Base-by-base conservation (phyloP, 2,113 vertebrate species). In the Daboia siamensis region DNA sequence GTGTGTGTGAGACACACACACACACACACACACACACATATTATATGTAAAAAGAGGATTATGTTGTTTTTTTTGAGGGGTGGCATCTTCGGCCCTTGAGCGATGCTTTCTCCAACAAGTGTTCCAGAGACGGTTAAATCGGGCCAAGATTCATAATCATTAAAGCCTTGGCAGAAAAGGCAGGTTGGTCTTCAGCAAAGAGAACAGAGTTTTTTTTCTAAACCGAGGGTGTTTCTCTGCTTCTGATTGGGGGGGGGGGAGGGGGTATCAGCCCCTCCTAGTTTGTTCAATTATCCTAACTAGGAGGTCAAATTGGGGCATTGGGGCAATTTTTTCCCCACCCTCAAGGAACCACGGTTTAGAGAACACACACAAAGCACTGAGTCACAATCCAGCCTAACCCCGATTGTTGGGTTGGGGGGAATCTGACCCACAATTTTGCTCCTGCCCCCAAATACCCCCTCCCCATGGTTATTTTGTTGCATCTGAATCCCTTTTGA, bases 11-110 rank as follows among this genome's bases (percentile, higher is more conserved):
- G n/a, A n/a, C n/a, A n/a, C n/a, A n/a, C n/a, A n/a, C n/a, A n/a
- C n/a, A n/a, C n/a, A n/a, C n/a, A n/a, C n/a, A n/a, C n/a, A n/a
- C n/a, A n/a, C n/a, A n/a, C n/a, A n/a, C n/a, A n/a, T n/a, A n/a
- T n/a, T n/a, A n/a, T n/a, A n/a, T n/a, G n/a, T 39, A 8, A 86
- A 6, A 0, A 0, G 0, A 0, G 1, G 84, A 21, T 13, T 1
- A 39, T 3, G 13, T 55, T 39, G 39, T 39, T 39, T 17, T 55
- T 56, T 13, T 48, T 48, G 6, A 1, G 51, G 52, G 52, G 61
- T n/a, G n/a, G 69, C n/a, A 5, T 39, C n/a, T 74, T 74, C 13
- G 3, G n/a, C 15, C 69, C 69, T 74, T 17, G n/a, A 74, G 33
- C 4, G 5, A 74, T 8, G n/a, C 5, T 74, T 15, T 13, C 11